Base-by-base conservation (phyloP, 2,797 vertebrate genomes). In the Helicolenus hilgendorfi region DNA sequence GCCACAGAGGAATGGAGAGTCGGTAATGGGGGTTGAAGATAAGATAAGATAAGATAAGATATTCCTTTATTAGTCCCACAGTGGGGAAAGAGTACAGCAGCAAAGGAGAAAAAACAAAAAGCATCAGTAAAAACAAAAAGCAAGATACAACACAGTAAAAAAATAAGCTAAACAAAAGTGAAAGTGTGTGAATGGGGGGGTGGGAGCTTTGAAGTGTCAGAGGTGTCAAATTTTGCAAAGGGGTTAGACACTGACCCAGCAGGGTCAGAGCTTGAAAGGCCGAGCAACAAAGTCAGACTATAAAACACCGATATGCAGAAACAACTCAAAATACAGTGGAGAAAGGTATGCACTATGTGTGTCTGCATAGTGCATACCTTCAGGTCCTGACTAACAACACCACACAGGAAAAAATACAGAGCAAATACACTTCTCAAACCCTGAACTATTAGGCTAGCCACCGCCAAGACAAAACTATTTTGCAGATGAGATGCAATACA, bases 171-270 rank as follows among this genome's bases (percentile, higher is more conserved):
- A 41, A 41, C 38, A 41, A 41, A 15, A 41, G 38, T 41, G 38
- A 41, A 41, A 15, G 38, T 41, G 38, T 41, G 38, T 41, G 38
- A 41, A 15, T 15, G 41, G 49, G 31, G 27, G 27, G 29, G 56
- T 10, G 53, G 49, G 64, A 26, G 56, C 38, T 72, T 24, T 72
- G 70, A 79, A 2, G 38, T 74, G 59, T 69, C 68, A 22, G 35
- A 79, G 82, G 86, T 88, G 83, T 85, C 74, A 92, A 75, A 78
- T 78, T 64, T 86, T 83, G 86, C 89, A 91, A 53, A 56, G 56
- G 53, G 73, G 76, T 81, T 58, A 85, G 70, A 92, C 80, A 81
- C 84, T 90, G 88, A 87, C 85, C 70, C 77, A 83, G 87, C 79
- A 92, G 20, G 85, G 90, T 78, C 53, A 78, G 49, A 74, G 86